Base-by-base conservation (phyloP, 2,797 vertebrate genomes). In the Apogon talboti region DNA sequence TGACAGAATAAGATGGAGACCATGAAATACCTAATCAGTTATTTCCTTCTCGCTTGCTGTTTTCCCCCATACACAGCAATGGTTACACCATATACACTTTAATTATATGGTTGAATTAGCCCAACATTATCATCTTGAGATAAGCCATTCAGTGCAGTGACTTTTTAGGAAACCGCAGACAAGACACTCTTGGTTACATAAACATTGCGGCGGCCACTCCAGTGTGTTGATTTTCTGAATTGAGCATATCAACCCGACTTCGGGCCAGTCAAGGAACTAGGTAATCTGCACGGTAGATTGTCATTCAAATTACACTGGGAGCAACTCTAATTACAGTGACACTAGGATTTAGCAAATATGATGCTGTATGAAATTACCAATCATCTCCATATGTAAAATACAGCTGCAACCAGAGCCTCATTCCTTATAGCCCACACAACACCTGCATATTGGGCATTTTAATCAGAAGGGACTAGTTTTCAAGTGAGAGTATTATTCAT, bases 81-180 rank as follows among this genome's bases (percentile, higher is more conserved):
- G 21, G 55, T 73, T 53, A 45, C 69, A 59, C 61, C 46, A 54
- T 62, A 63, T 66, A 79, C n/a, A 24, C 30, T 60, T 49, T 78
- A 83, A 87, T 90, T 89, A 85, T 81, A 90, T 80, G 67, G 68
- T 60, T 87, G 79, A 87, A 87, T 88, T 83, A 71, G 59, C 73
- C 53, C 66, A 66, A 74, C 67, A 74, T 74, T 66, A 70, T 85
- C 68, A 71, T 66, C 61, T 74, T 18, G 21, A 78, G 78, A 85
- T 83, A 80, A 72, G 66, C 50, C 19, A 58, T 64, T 78, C 14
- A 7, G 61, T 74, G 71, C 50, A 71, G 53, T 48, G 21, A 70
- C 54, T 79, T 81, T 82, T 74, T 51, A 45, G 60, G 47, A 56
- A 77, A 77, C 45, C 59, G 66, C 18, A 48, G 16, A 42, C 9